Conservation (phyloP, 2,888 invertebrate genomes). For the Dynastes grantii region DNA sequence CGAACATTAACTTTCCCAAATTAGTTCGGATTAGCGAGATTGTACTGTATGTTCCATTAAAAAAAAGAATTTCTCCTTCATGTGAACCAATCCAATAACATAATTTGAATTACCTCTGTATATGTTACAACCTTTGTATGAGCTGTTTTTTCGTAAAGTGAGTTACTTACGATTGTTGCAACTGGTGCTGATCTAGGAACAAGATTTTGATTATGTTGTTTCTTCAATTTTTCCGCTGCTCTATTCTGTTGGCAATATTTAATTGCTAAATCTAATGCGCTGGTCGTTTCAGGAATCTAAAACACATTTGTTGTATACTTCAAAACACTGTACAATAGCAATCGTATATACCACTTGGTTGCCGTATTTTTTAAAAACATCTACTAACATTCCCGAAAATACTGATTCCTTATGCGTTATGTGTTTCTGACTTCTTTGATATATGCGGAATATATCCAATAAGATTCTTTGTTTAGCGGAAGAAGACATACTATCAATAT, state of each 20-base stretch:
- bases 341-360: slow-evolving; percentile 72
- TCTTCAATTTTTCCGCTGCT: slow-evolving; percentile 74
- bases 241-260: slow-evolving; percentile 81
- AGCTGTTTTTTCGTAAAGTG: no score
- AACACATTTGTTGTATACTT: slow-evolving; percentile 50
- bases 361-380: slow-evolving; percentile 80
- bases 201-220: slow-evolving; percentile 54
- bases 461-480: slow-evolving; percentile 70
- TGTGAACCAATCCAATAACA: no score
- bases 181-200: slow-evolving; percentile 41
- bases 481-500: slow-evolving; percentile 65
- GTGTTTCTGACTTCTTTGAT: slow-evolving; percentile 80
- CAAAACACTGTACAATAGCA: background rate
- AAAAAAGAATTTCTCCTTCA: no score
- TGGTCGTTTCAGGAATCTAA: slow-evolving; percentile 74
- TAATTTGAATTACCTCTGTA: no score
- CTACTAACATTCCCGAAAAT: slow-evolving; percentile 78
- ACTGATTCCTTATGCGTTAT: slow-evolving; percentile 74
- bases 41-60: no score
- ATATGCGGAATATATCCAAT: slow-evolving; percentile 77
- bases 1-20: no score
- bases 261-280: slow-evolving; percentile 79
- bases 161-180: slow-evolving; percentile 30
- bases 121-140: no score
- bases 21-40: no score